Conservation (phyloP, 1,140 invertebrate genomes). For the Phocides pigmalion region DNA sequence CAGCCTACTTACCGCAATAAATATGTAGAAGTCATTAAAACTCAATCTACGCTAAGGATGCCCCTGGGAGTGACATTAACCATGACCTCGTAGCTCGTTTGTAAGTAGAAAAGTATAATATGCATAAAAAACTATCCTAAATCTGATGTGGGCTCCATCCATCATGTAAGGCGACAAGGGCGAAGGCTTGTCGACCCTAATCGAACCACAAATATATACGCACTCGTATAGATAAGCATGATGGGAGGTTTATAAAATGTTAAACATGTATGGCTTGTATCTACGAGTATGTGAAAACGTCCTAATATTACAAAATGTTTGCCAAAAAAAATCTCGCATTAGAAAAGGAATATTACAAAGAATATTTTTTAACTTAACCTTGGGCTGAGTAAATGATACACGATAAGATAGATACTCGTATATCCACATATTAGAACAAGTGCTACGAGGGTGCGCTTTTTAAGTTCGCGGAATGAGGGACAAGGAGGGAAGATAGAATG, state of each 20-base stretch:
- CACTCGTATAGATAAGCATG: slow-evolving; percentile 26
- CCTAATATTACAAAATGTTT: not conserved
- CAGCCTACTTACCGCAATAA: slow-evolving; percentile 10
- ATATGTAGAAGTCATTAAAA: slow-evolving; percentile 28
- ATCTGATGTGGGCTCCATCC: slow-evolving; percentile 66
- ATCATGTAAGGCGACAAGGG: slow-evolving; percentile 65
- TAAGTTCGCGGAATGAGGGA: no score
- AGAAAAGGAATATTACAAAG: no score
- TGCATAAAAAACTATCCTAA: slow-evolving; percentile 68
- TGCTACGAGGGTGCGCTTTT: no score
- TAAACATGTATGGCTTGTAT: slow-evolving; percentile 3
- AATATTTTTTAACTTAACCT: no score
- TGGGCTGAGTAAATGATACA: no score
- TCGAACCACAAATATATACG: slow-evolving; percentile 59
- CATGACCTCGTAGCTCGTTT: slow-evolving; percentile 13
- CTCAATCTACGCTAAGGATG: slow-evolving; percentile 19
- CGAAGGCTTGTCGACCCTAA: slow-evolving; percentile 72
- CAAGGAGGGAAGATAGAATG: no score
- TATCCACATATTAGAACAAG: no score
- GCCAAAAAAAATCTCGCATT: no score
- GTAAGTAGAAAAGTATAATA: slow-evolving; percentile 51
- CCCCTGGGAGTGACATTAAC: slow-evolving; percentile 20
- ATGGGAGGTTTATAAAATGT: slow-evolving; percentile 29
- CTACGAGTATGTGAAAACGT: not conserved
- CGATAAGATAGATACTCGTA: no score